Base-by-base conservation (phyloP, 2,797 vertebrate genomes). In the Caiman crocodilus region DNA sequence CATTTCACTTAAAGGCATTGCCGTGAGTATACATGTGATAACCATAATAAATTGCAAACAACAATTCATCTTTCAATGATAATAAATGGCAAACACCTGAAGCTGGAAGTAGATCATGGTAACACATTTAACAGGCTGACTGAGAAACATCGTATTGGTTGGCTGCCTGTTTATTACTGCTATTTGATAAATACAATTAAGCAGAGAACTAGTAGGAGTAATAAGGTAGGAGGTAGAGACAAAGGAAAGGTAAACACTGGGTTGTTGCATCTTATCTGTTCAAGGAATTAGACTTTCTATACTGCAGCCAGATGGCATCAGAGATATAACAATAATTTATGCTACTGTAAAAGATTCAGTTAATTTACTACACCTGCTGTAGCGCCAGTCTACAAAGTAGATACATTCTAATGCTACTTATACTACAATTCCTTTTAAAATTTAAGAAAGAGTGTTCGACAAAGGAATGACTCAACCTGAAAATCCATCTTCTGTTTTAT, bases 81-180 rank as follows among this genome's bases (percentile, higher is more conserved):
- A 0, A 3, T 78, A 13, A 87, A 56, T 65, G 57, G 1, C 8
- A 16, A 1, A 25, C 32, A 71, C 21, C 0, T 55, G 42, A 55
- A 56, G 32, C 50, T 67, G 88, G 2, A 0, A 67, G 3, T 2
- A 14, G 58, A 4, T 4, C 42, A 3, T 67, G 25, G 78, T 76
- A 56, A 87, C 28, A 74, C 13, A 61, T 5, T 2, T 25, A 2
- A 2, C 16, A 20, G 18, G 8, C 17, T 32, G 64, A 67, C 15
- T 30, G 16, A 2, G 16, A n/a, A 65, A 15, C 7, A 10, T 67
- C 64, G n/a, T 67, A 18, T 14, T 30, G 18, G 21, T 20, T 67
- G 63, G n/a, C 20, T 60, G 21, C 61, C 8, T 16, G 17, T 55
- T 26, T n/a, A 7, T 67, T 77, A 26, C 21, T 88, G 12, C 60